A percentile compares a stretch with the other conserved stretches of the same genome.
Conservation (phyloP, 2,113 vertebrate genomes). For the Thinocorus orbignyianus region DNA sequence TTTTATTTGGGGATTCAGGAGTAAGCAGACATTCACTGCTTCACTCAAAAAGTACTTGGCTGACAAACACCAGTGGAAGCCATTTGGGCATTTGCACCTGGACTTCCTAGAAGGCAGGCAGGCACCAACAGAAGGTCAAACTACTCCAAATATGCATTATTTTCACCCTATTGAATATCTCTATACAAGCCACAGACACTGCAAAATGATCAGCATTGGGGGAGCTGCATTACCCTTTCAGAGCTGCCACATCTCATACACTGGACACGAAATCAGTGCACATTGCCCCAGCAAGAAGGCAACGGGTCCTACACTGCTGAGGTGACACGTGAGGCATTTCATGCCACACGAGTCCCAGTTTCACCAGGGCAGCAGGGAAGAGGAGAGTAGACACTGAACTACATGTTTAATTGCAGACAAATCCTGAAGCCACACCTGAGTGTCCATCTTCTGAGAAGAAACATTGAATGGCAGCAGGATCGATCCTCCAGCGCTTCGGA, state of each 20-base stretch:
- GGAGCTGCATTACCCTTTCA: background rate
- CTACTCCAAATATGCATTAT: background rate
- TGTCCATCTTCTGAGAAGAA: background rate
- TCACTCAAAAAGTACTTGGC: background rate
- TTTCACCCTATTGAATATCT: background rate
- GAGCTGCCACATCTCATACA: background rate
- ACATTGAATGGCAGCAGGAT: background rate
- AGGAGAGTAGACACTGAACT: background rate
- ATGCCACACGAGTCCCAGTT: background rate
- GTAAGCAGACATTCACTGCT: background rate
- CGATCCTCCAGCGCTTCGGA: background rate
- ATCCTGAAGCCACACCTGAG: background rate
- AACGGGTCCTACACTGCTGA: background rate
- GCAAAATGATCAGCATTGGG: background rate
- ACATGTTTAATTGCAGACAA: background rate
- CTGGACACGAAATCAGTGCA: background rate
- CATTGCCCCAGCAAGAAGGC: background rate
- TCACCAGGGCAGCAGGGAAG: background rate
- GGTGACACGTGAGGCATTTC: accelerated
- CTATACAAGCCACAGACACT: background rate
- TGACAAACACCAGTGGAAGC: background rate
- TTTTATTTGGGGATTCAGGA: background rate
- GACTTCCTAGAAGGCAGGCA: background rate
- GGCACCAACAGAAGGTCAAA: background rate
- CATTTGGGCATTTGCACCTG: background rate